phyloP scores from a whole-genome alignment of 2,797 vertebrate species.

The Trachops cirrhosus region DNA sequence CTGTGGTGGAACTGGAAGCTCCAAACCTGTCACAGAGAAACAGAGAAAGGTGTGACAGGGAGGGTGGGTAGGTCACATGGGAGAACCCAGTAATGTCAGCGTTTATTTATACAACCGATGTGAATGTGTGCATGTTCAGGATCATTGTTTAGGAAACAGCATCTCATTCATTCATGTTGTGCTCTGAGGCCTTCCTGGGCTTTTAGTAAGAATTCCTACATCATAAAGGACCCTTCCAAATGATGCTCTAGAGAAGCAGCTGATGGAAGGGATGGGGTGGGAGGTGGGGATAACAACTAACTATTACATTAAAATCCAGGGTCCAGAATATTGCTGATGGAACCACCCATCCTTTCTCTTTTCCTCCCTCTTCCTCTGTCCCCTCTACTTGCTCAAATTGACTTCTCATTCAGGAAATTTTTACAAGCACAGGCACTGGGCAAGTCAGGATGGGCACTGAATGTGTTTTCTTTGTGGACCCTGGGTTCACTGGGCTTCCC shows the following conservation, averaged over 20 bases:
- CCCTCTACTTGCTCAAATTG: background rate
- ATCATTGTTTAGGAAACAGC: background rate
- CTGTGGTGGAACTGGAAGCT: background rate
- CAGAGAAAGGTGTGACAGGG: background rate
- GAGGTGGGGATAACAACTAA: background rate
- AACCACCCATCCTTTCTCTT: background rate
- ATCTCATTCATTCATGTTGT: background rate
- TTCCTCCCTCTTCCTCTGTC: background rate
- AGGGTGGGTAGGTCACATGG: rapidly evolving
- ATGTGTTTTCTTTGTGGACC: background rate
- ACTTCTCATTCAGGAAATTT: background rate
- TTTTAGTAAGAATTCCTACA: background rate
- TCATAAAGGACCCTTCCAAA: background rate
- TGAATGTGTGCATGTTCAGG: background rate
- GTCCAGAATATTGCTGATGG: background rate
- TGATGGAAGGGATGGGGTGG: background rate
- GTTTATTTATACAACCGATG: background rate
- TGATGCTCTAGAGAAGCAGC: background rate
- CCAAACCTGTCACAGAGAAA: background rate
- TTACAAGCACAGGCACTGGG: background rate
- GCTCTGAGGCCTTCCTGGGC: background rate
- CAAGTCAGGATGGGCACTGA: background rate
- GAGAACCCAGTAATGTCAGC: too few relatives aligned
- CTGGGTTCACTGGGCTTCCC: background rate
- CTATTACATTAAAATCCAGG: background rate